Evolutionary conservation across 2,888 invertebrate species (phyloP).

Genomic region (Ectobius pallidus): DNA sequence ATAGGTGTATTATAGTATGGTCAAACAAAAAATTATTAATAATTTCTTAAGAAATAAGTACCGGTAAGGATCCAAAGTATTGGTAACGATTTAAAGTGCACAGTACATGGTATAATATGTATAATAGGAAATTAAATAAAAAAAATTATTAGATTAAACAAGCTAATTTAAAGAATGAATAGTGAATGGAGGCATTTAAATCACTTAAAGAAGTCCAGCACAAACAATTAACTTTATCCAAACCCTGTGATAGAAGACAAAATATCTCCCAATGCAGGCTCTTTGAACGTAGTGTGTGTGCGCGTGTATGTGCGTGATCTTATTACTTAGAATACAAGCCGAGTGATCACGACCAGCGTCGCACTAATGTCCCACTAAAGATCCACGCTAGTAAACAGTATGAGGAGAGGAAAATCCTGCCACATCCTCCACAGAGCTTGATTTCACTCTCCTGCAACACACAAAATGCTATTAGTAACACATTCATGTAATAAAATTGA

Average conservation of each 20-base stretch:
- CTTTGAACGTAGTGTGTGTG: background rate
- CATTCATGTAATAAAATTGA: too few relatives aligned
- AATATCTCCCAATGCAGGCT: background rate
- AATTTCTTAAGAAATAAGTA: too few relatives aligned
- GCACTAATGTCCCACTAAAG: slow-evolving; percentile 26
- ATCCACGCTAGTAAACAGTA: slow-evolving; percentile 36
- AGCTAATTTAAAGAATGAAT: too few relatives aligned
- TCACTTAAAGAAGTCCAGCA: background rate
- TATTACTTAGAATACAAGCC: slow-evolving; percentile 3
- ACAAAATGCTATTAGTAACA: too few relatives aligned
- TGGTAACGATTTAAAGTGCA: too few relatives aligned
- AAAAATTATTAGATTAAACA: too few relatives aligned
- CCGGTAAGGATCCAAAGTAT: too few relatives aligned
- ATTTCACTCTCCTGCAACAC: slow-evolving; percentile 57
- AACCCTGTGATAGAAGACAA: slow-evolving; percentile 4
- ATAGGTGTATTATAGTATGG: too few relatives aligned
- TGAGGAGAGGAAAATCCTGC: slow-evolving; percentile 30
- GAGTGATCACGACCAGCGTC: slow-evolving; percentile 21
- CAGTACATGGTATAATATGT: too few relatives aligned
- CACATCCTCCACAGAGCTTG: slow-evolving; percentile 52
- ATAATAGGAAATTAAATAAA: too few relatives aligned
- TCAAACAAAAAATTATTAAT: too few relatives aligned
- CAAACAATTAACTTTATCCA: background rate
- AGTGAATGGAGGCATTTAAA: background rate
- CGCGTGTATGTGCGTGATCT: slow-evolving; percentile 14